A percentile compares a stretch with the other conserved stretches of the same genome.
These are phyloP conservation scores for Bombus polaris DNA, from an alignment of 1,140 invertebrate genomes.

Conservation along the genomic window DNA sequence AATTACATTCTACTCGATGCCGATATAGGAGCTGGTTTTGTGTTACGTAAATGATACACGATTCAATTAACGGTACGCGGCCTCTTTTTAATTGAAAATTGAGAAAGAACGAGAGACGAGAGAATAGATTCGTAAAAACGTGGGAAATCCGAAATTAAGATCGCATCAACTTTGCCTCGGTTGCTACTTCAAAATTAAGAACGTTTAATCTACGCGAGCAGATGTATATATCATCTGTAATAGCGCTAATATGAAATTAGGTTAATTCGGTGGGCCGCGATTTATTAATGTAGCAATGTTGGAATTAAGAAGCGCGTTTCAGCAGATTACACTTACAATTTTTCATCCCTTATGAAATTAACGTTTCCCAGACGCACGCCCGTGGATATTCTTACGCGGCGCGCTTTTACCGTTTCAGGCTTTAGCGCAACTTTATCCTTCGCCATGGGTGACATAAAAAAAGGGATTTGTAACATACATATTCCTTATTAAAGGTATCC, in stretches of 20 bases:
- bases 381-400: not conserved
- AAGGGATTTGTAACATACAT: not conserved
- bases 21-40: not conserved
- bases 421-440: not conserved
- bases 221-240: slow-evolving; percentile 19
- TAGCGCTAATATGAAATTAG: slow-evolving; percentile 34
- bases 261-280: slow-evolving; percentile 30
- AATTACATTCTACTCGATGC: not conserved
- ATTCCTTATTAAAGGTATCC: slow-evolving; percentile 5
- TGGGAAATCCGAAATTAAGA: not conserved
- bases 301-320: slow-evolving; percentile 34
- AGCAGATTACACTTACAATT: slow-evolving; percentile 20
- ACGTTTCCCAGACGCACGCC: not conserved
- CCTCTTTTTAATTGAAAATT: not conserved
- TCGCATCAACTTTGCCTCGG: not conserved
- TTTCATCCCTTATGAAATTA: slow-evolving; percentile 40
- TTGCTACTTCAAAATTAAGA: slow-evolving; percentile 12
- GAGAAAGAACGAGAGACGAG: not conserved
- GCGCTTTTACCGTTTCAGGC: slow-evolving; percentile 7
- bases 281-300: slow-evolving; percentile 25
- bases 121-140: not conserved
- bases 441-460: not conserved
- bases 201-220: not conserved
- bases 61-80: not conserved
- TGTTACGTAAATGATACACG: not conserved